Evolutionary conservation across 2,888 invertebrate species (phyloP).

Genomic region (Apotomis turbidana): DNA sequence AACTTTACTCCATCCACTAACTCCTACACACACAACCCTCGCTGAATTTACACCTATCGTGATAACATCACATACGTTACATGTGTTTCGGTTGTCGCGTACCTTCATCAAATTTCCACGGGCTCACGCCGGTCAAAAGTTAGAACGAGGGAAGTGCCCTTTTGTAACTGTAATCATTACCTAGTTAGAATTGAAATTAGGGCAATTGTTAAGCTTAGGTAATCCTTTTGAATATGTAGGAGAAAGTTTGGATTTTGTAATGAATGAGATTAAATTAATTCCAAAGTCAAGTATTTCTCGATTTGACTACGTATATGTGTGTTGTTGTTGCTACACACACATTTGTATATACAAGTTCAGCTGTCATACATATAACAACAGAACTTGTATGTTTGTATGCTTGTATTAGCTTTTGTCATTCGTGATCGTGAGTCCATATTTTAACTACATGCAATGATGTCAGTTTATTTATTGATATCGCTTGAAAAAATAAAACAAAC

Average conservation of each 20-base stretch:
- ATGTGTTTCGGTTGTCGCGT: slow-evolving; percentile 23
- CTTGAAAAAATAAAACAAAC: no score
- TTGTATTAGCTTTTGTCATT: neutral
- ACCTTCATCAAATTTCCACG: slow-evolving; percentile 29
- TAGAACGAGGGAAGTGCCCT: slow-evolving; percentile 4
- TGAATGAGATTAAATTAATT: neutral
- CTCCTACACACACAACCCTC: slow-evolving; percentile 42
- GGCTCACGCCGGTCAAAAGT: slow-evolving; percentile 15
- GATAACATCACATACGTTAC: slow-evolving; percentile 44
- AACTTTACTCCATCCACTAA: slow-evolving; percentile 44
- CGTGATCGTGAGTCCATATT: no score
- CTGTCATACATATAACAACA: no score
- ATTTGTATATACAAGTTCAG: no score
- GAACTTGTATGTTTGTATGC: neutral
- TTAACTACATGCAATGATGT: no score
- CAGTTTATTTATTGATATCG: no score
- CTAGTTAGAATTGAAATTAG: neutral
- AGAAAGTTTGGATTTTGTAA: no score
- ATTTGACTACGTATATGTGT: neutral
- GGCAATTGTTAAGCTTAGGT: neutral
- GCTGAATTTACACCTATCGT: slow-evolving; percentile 47
- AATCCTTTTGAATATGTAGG: no score
- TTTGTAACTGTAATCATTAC: slow-evolving; percentile 7
- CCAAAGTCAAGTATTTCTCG: neutral
- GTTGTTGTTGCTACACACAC: no score